Evolutionary conservation across 1,140 invertebrate species (phyloP), one percentile per base, ranked within the genome.

Genomic region (Euura lappo): DNA sequence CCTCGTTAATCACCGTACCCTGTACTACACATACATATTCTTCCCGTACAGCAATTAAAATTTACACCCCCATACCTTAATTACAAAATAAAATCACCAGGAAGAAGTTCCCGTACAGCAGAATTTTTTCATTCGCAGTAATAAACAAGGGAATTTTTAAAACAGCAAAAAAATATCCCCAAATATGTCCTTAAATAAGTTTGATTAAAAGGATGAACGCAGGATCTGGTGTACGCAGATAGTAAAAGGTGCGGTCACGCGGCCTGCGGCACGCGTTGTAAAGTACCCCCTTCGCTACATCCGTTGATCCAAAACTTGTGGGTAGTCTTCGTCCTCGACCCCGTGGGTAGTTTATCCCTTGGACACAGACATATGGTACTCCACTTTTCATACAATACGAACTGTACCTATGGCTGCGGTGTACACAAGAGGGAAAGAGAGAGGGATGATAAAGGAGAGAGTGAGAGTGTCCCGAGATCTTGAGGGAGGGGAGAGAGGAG

Each of bases 341-440:
- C 51, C 8, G 13, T n/a, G 28, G 28, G 51, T 60, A 60, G 51
- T 60, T 60, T 60, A 60, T 60, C 76, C 75, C 71, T 79, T 73
- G 79, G 80, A 83, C 80, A 60, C 77, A 72, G 78, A 81, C 80
- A 81, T 82, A 83, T 81, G 80, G 79, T 80, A 80, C 76, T 78
- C 76, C 74, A 80, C 76, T 80, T 83, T 81, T 82, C 80, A 82
- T 76, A 74, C 69, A 28, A 28, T 28, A 28, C 28, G 28, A 28
- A 1, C 28, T 28, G 28, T 28, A 28, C 28, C 28, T 28, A 28
- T 28, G 28, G 28, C 28, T 28, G 28, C 28, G 28, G 28, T 28
- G 60, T 43, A 45, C 43, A n/a, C 69, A 51, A 70, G 45, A 64
- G 43, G 44, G 45, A 72, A 71, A 65, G 45, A 68, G 45, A 2